A percentile compares a stretch with the other conserved stretches of the same genome.
Conservation (phyloP, 2,113 vertebrate genomes). For the Myotis yumanensis region DNA sequence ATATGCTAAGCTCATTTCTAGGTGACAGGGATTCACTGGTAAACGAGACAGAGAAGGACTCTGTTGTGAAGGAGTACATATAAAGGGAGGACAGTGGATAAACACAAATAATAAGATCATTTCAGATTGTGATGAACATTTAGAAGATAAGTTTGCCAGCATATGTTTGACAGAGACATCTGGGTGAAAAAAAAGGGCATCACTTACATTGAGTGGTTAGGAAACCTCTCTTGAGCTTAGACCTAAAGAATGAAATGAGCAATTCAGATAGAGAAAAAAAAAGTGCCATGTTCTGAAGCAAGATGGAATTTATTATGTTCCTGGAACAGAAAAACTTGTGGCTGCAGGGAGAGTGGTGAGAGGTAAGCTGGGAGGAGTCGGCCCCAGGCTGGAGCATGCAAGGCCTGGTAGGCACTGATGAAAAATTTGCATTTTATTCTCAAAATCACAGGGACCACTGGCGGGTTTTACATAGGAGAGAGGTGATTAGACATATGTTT, state of each 20-base stretch:
- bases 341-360: not conserved
- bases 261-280: not conserved
- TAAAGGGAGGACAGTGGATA: not conserved
- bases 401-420: not conserved
- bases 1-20: not conserved
- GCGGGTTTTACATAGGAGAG: not conserved
- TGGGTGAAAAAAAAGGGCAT: not conserved
- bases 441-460: not conserved
- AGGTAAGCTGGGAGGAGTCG: not conserved
- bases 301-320: not conserved
- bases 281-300: conserved; percentile 4
- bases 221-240: not conserved
- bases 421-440: not conserved
- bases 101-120: not conserved
- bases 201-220: not conserved
- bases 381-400: not conserved
- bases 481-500: not conserved
- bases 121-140: not conserved
- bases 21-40: not conserved
- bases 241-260: not conserved
- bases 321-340: not conserved
- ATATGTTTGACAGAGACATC: not conserved
- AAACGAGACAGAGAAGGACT: not conserved
- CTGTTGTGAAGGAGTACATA: not conserved
- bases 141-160: not conserved